phyloP scores from a whole-genome alignment of 2,797 vertebrate genomes.

The Miichthys miiuy region DNA sequence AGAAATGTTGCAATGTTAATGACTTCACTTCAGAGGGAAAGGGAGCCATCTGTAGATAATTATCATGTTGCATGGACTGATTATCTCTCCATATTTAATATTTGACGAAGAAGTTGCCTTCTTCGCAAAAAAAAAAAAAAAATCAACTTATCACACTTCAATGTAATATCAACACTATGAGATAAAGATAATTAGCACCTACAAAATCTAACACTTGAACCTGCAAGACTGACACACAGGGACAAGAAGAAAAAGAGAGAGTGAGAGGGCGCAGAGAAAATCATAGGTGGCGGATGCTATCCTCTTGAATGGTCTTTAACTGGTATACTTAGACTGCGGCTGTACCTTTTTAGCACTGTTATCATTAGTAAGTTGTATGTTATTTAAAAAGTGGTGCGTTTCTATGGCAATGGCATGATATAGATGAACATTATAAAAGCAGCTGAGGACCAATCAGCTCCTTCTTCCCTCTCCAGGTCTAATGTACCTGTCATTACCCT shows the following conservation, averaged over 20 bases:
- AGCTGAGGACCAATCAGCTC: constrained; percentile 3
- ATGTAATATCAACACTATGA: neutral
- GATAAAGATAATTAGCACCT: neutral
- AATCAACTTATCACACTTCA: neutral
- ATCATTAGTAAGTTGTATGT: neutral
- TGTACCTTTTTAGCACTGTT: neutral
- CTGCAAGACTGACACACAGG: neutral
- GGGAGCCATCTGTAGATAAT: constrained; percentile 55
- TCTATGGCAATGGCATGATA: constrained; percentile 11
- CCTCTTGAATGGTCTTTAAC: neutral
- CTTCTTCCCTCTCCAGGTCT: neutral
- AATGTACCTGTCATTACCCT: neutral
- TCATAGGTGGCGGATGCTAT: neutral
- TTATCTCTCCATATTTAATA: constrained; percentile 64
- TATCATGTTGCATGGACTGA: constrained; percentile 46
- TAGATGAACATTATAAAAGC: neutral
- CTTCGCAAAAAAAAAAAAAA: neutral
- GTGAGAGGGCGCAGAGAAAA: neutral
- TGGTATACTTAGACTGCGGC: neutral
- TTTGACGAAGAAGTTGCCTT: constrained; percentile 3
- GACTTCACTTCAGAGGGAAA: constrained; percentile 39
- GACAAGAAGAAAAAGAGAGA: neutral
- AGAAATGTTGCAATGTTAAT: constrained; percentile 36
- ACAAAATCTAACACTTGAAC: neutral
- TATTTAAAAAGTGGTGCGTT: constrained; percentile 13